These are phyloP conservation scores for Bombus turneri DNA, from an alignment of 1,140 invertebrate species.

Conservation along the genomic window DNA sequence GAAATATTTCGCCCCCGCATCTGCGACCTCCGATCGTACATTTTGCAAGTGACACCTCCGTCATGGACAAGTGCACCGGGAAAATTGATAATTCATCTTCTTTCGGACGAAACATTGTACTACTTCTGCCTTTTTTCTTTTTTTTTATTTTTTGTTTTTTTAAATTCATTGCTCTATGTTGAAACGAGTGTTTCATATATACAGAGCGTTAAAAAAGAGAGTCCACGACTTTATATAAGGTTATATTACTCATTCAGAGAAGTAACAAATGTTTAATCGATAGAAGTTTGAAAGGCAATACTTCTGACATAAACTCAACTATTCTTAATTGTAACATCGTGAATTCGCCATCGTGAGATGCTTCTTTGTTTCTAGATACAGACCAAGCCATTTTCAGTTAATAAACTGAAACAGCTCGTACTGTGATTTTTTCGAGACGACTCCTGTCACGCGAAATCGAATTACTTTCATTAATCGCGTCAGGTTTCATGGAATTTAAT, in stretches of 20 bases:
- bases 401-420: background rate
- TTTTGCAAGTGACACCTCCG: conserved; percentile 27
- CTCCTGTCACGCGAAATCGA: background rate
- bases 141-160: too few species aligned
- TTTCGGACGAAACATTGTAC: background rate
- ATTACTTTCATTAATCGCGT: background rate
- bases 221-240: background rate
- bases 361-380: too few species aligned
- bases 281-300: too few species aligned
- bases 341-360: too few species aligned
- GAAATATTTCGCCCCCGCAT: conserved; percentile 36
- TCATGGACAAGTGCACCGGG: conserved; percentile 13
- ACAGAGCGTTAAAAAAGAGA: background rate
- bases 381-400: too few species aligned
- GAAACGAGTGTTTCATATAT: background rate
- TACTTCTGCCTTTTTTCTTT: background rate
- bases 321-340: too few species aligned
- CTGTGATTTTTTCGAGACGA: background rate
- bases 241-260: background rate
- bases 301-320: too few species aligned
- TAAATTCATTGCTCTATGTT: background rate
- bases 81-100: conserved; percentile 33
- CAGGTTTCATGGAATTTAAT: background rate
- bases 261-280: too few species aligned
- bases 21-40: conserved; percentile 33